Evolutionary conservation across 2,797 vertebrate species (phyloP).

Genomic region (Enteromius mattozi): DNA sequence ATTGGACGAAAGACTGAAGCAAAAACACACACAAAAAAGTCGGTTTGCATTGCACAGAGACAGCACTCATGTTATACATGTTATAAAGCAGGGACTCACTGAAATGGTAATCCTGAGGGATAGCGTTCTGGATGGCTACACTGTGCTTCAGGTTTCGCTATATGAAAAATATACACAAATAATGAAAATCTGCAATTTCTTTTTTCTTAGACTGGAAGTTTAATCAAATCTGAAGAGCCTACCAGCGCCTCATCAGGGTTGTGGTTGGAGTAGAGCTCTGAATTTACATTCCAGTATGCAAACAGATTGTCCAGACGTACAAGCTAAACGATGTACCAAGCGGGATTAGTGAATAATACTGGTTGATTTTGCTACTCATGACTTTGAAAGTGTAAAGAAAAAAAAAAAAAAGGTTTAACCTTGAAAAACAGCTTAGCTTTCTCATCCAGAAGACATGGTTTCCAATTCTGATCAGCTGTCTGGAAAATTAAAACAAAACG

Average conservation of each 20-base stretch:
- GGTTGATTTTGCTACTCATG: not conserved
- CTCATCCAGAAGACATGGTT: constrained; percentile 92
- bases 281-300: constrained; percentile 97
- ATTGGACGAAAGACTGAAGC: constrained; percentile 92
- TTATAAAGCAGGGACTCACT: constrained; percentile 37
- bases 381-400: not conserved
- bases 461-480: constrained; percentile 94
- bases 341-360: not conserved
- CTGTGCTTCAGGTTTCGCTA: constrained; percentile 86
- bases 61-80: not conserved
- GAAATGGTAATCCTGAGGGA: constrained; percentile 76
- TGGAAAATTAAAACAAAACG: constrained; percentile 66
- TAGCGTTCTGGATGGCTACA: constrained; percentile 75
- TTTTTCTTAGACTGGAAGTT: not conserved
- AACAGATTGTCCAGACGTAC: constrained; percentile 93
- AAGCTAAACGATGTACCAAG: constrained; percentile 75
- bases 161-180: not conserved
- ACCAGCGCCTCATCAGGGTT: constrained; percentile 87
- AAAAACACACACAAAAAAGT: constrained; percentile 13
- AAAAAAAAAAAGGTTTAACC: constrained; percentile 72
- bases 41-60: not conserved
- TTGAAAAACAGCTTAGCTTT: constrained; percentile 92
- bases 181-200: not conserved
- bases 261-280: constrained; percentile 87
- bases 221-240: constrained; percentile 64